Evolutionary conservation across 2,888 invertebrate species (phyloP).

Genomic region (Heterodera filipjevi): DNA sequence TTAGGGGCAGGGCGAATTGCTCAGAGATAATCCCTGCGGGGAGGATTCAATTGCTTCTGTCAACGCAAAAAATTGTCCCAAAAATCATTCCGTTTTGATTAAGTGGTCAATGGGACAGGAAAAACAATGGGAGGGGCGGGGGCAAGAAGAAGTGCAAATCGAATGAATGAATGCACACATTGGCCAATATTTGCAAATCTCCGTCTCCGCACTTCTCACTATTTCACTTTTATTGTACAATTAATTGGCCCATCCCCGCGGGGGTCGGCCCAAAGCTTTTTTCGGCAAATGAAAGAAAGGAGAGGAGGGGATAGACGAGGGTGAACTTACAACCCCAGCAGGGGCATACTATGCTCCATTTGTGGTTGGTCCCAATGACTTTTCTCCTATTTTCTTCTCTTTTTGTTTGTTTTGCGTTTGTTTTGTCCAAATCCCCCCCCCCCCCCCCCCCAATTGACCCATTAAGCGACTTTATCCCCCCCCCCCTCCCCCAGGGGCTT

Average conservation of each 20-base stretch:
- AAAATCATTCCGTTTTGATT: not conserved
- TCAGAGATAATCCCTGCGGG: too few species aligned
- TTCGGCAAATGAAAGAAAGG: too few species aligned
- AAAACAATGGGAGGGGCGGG: not conserved
- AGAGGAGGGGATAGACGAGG: too few species aligned
- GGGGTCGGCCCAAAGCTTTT: not conserved
- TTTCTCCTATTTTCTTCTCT: not conserved
- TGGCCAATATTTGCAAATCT: not conserved
- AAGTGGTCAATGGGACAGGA: constrained; percentile 3
- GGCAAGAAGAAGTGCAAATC: not conserved
- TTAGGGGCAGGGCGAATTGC: not conserved
- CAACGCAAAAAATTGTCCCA: not conserved
- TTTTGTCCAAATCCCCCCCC: not conserved
- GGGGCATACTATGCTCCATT: too few species aligned
- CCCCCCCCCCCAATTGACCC: not conserved
- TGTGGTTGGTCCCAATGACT: not conserved
- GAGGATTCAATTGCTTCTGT: not conserved
- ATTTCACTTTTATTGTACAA: not conserved
- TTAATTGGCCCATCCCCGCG: not conserved
- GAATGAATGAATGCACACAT: not conserved
- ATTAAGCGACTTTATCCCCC: not conserved
- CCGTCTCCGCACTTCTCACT: not conserved
- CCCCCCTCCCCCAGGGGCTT: not conserved
- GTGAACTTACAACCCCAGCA: too few species aligned
- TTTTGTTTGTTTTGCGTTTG: not conserved